These are phyloP conservation scores for Apostichopus japonicus DNA, from an alignment of 35 echinoderm and acorn worm species.

Conservation along the genomic window DNA sequence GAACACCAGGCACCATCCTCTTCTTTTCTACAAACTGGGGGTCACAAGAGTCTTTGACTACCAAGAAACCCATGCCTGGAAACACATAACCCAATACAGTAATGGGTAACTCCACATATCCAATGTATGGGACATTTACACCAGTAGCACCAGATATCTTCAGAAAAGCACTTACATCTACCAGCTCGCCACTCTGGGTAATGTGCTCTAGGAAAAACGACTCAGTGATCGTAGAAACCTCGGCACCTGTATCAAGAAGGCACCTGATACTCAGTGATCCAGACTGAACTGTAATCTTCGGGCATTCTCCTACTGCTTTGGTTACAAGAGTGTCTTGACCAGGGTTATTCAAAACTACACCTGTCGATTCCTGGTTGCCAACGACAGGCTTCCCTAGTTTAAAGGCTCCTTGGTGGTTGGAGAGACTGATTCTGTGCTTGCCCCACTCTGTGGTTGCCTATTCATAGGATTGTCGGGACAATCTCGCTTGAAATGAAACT, in stretches of 20 bases:
- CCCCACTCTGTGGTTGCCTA: too few relatives aligned
- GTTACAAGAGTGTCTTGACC: too few relatives aligned
- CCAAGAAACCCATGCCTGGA: slow-evolving; percentile 18
- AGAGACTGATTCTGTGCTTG: neutral
- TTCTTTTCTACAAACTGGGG: neutral
- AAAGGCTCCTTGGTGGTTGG: too few relatives aligned
- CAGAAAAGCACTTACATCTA: slow-evolving; percentile 38
- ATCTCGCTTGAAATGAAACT: too few relatives aligned
- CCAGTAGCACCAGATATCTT: slow-evolving; percentile 22
- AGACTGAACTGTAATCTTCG: neutral
- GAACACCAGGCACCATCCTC: neutral
- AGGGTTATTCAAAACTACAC: neutral
- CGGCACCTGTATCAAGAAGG: slow-evolving; percentile 59
- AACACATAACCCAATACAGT: neutral
- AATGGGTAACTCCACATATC: slow-evolving; percentile 26
- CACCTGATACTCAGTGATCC: slow-evolving; percentile 17
- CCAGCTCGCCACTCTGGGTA: neutral
- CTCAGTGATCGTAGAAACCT: slow-evolving; percentile 66
- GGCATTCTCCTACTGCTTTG: slow-evolving; percentile 60
- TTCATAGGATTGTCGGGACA: too few relatives aligned
- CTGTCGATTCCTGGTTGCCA: neutral
- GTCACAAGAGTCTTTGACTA: slow-evolving; percentile 21
- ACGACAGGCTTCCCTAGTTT: too few relatives aligned
- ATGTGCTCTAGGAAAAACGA: slow-evolving; percentile 7
- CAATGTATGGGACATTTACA: slow-evolving; percentile 15